Conservation (phyloP, 2,797 vertebrate species). For the Enteromius thamalakanensis region DNA sequence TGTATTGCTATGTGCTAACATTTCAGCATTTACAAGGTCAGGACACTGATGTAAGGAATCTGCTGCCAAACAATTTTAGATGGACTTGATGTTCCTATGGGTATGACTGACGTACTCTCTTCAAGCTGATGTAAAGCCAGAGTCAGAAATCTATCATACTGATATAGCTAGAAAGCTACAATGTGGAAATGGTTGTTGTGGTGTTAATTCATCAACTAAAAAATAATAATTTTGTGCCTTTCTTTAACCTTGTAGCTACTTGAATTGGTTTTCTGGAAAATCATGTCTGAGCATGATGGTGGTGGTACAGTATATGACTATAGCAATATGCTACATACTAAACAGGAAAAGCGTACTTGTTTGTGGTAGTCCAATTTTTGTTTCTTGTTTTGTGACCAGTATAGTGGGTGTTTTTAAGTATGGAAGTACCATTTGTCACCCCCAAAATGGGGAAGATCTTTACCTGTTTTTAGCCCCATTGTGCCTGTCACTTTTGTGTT, state of each 20-base stretch:
- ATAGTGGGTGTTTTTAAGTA: neutral
- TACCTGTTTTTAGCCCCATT: neutral
- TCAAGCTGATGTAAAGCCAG: neutral
- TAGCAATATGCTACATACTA: neutral
- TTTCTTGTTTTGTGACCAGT: neutral
- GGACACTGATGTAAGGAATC: neutral
- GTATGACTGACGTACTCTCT: neutral
- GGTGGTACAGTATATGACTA: neutral
- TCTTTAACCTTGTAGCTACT: neutral
- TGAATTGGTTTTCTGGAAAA: neutral
- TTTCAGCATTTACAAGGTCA: neutral
- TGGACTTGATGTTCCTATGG: neutral
- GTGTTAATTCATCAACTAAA: neutral
- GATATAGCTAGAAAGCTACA: neutral
- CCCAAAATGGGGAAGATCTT: neutral
- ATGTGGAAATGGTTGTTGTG: neutral
- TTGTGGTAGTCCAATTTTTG: neutral
- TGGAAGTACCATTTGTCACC: neutral
- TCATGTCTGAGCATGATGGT: neutral
- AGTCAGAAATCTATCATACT: neutral
- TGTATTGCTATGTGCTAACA: neutral
- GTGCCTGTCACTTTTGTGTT: neutral
- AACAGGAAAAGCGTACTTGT: neutral
- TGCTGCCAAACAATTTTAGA: neutral
- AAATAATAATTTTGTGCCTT: neutral